These are phyloP conservation scores for Papilio machaon DNA, from an alignment of 1,140 invertebrate genomes.

Conservation along the genomic window DNA sequence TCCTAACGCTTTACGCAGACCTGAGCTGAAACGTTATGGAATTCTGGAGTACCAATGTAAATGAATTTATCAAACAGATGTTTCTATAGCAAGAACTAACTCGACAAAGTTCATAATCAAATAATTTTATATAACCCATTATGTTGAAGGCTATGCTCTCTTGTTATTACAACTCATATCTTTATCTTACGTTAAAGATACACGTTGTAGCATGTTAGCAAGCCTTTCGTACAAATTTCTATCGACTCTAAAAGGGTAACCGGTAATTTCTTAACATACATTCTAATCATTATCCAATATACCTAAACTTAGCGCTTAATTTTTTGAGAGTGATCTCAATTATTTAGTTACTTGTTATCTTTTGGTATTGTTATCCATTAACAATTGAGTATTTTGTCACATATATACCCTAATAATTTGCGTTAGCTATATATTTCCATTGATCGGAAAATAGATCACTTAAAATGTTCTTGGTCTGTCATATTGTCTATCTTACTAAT, in stretches of 20 bases:
- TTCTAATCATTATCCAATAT: constrained; percentile 3
- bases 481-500: constrained; percentile 47
- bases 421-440: background rate
- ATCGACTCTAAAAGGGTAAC: constrained; percentile 22
- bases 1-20: constrained; percentile 46
- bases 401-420: background rate
- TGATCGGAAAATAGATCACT: background rate
- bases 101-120: background rate
- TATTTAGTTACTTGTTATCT: background rate
- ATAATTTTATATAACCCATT: background rate
- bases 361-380: background rate
- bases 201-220: background rate
- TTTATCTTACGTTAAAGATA: background rate
- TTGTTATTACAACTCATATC: background rate
- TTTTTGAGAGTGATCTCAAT: background rate
- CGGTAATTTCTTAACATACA: constrained; percentile 19
- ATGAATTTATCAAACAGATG: background rate
- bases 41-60: constrained; percentile 30
- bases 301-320: background rate
- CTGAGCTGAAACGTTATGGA: constrained; percentile 27
- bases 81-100: background rate
- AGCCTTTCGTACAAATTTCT: constrained; percentile 4
- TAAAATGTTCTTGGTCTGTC: background rate
- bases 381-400: background rate
- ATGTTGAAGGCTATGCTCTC: background rate